Conservation (phyloP, 1,140 invertebrate genomes). For the Magallana angulata region DNA sequence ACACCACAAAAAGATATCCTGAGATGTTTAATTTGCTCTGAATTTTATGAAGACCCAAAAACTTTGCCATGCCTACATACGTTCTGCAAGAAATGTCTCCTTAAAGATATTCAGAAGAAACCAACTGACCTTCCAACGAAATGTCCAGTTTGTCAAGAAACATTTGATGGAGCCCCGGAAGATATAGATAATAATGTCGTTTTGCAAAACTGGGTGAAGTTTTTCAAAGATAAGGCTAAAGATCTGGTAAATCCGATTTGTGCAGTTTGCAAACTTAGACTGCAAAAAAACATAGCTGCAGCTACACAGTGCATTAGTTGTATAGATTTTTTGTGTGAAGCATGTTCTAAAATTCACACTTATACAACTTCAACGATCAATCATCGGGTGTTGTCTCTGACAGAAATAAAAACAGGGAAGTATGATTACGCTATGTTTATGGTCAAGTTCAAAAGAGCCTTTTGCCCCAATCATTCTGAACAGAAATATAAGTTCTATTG, state of each 20-base stretch:
- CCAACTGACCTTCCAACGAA: not conserved
- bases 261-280: not conserved
- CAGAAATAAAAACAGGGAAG: not conserved
- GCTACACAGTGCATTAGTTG: not conserved
- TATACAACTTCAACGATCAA: not conserved
- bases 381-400: not conserved
- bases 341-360: not conserved
- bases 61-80: not conserved
- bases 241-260: not conserved
- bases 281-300: not conserved
- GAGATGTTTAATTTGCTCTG: not conserved
- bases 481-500: not conserved
- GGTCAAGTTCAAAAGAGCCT: not conserved
- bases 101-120: not conserved
- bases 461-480: not conserved
- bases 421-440: not conserved
- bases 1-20: not conserved
- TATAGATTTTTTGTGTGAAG: not conserved
- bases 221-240: not conserved
- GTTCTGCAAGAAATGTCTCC: not conserved
- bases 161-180: not conserved
- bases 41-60: not conserved
- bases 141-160: not conserved
- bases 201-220: not conserved
- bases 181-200: not conserved